Evolutionary conservation across 1,140 invertebrate species (phyloP).

Genomic region (Brachionus calyciflorus): DNA sequence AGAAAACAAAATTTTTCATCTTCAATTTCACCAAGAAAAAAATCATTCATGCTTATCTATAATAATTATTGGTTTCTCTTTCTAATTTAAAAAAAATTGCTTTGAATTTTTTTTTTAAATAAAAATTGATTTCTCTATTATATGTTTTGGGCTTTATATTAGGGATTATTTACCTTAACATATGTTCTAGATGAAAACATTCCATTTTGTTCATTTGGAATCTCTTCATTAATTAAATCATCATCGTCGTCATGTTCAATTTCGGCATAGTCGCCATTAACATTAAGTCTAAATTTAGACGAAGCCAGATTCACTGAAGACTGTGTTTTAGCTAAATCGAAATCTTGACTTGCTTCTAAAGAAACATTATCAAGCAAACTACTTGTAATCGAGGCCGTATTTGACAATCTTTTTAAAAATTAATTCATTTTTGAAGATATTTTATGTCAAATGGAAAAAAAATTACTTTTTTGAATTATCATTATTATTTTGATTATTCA

Average conservation of each 20-base stretch:
- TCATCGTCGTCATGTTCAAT: conserved; percentile 26
- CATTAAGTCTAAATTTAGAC: conserved; percentile 12
- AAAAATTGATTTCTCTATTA: too few relatives aligned
- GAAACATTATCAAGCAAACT: conserved; percentile 46
- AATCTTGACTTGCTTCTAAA: conserved; percentile 40
- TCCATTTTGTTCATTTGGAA: not conserved
- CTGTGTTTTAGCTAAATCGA: conserved; percentile 10
- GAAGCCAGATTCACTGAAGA: not conserved
- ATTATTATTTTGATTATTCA: not conserved
- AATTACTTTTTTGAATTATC: conserved; percentile 26
- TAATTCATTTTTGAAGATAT: not conserved
- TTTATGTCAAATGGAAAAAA: not conserved
- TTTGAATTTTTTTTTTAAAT: not conserved
- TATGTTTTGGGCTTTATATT: too few relatives aligned
- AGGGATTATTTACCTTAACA: conserved; percentile 21
- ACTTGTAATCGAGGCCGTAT: not conserved
- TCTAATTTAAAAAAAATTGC: not conserved
- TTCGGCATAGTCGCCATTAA: conserved; percentile 6
- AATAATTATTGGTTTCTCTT: not conserved
- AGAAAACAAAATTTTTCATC: not conserved
- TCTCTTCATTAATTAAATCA: not conserved
- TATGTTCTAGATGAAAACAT: conserved; percentile 43
- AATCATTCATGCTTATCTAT: conserved; percentile 23
- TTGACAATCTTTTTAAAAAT: conserved; percentile 17
- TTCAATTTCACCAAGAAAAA: not conserved